Evolutionary conservation across 2,797 vertebrate species (phyloP).

Genomic region (Helostoma temminkii): DNA sequence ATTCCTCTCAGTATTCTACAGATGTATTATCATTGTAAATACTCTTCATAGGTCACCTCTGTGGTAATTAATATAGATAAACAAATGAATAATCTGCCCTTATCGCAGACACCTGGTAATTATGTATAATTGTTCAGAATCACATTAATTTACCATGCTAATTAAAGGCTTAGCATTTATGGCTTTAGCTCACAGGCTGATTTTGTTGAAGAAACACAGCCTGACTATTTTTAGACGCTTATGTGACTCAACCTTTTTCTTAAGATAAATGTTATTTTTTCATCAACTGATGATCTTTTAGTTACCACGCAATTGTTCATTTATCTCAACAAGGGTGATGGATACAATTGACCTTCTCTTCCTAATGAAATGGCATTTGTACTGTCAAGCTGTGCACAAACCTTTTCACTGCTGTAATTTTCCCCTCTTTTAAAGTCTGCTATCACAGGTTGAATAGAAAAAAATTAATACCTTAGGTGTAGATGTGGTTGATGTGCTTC

Average conservation of each 20-base stretch:
- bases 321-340: constrained; percentile 80
- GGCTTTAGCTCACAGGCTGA: constrained; percentile 35
- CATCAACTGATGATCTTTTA: constrained; percentile 76
- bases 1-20: constrained; percentile 19
- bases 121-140: constrained; percentile 67
- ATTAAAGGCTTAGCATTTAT: constrained; percentile 69
- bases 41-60: constrained; percentile 61
- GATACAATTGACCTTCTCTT: constrained; percentile 83
- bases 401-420: constrained; percentile 55
- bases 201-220: constrained; percentile 43
- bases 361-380: constrained; percentile 79
- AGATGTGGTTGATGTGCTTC: constrained; percentile 1
- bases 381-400: constrained; percentile 56
- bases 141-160: constrained; percentile 65
- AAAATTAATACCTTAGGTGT: constrained; percentile 12
- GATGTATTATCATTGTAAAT: constrained; percentile 39
- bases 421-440: constrained; percentile 13
- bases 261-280: constrained; percentile 66
- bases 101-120: constrained; percentile 76
- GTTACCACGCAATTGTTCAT: constrained; percentile 73
- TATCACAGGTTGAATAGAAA: constrained; percentile 15
- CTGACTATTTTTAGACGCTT: constrained; percentile 41
- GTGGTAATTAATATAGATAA: constrained; percentile 75
- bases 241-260: constrained; percentile 29
- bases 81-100: constrained; percentile 67